phyloP scores from a whole-genome alignment of 2,797 vertebrate species.

The Xiphophorus birchmanni region DNA sequence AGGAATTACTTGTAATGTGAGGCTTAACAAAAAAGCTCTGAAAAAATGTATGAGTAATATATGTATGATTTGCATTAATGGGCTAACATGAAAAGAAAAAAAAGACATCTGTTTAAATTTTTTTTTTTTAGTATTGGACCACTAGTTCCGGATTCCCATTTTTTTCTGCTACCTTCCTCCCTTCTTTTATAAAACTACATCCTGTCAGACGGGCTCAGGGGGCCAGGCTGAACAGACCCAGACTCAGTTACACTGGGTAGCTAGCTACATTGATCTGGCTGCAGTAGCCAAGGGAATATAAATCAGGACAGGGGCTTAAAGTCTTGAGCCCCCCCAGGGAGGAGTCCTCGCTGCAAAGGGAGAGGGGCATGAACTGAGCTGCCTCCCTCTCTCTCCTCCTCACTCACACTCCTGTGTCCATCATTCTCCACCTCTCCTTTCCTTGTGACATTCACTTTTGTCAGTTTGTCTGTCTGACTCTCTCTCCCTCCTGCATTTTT shows the following conservation, averaged over 20 bases:
- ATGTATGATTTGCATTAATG: slow-evolving; percentile 52
- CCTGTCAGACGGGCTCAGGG: slow-evolving; percentile 61
- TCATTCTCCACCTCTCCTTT: slow-evolving; percentile 57
- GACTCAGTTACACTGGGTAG: slow-evolving; percentile 90
- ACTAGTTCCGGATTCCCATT: slow-evolving; percentile 39
- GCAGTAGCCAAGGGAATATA: slow-evolving; percentile 87
- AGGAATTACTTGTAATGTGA: background rate
- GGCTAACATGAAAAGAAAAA: slow-evolving; percentile 35
- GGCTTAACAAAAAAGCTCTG: background rate
- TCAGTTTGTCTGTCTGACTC: slow-evolving; percentile 42
- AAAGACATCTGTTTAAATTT: slow-evolving; percentile 25
- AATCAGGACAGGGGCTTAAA: slow-evolving; percentile 95
- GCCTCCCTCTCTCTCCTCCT: slow-evolving; percentile 47
- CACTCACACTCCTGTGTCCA: slow-evolving; percentile 51
- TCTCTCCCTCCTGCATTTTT: slow-evolving; percentile 16
- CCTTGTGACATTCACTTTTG: slow-evolving; percentile 53
- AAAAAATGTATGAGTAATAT: slow-evolving; percentile 47
- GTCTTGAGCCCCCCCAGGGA: slow-evolving; percentile 91
- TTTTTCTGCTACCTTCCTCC: slow-evolving; percentile 50
- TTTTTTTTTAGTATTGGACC: slow-evolving; percentile 50
- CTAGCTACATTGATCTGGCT: slow-evolving; percentile 73
- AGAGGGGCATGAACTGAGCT: slow-evolving; percentile 85
- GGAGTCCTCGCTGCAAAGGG: slow-evolving; percentile 88
- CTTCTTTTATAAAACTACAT: slow-evolving; percentile 38
- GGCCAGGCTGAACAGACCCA: slow-evolving; percentile 69